Evolutionary conservation across 2,797 vertebrate genomes (phyloP).

Genomic region (Muscicapa striata): DNA sequence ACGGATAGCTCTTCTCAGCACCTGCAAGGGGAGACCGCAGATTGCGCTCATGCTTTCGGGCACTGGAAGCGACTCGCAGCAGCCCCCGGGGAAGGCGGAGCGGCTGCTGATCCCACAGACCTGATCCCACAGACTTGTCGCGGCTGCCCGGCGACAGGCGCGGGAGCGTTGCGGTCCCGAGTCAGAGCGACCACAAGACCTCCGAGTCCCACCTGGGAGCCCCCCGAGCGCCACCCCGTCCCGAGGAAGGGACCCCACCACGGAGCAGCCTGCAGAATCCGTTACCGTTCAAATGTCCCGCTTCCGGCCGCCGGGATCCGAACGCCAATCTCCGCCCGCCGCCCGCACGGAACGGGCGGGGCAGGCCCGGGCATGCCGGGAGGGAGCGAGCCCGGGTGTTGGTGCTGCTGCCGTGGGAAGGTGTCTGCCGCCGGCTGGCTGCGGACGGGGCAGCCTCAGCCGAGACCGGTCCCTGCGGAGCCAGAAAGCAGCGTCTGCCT

Average conservation of each 20-base stretch:
- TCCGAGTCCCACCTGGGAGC: background rate
- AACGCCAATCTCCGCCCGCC: background rate
- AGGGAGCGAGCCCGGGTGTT: fast-evolving
- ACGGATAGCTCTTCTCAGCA: background rate
- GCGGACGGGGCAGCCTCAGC: fast-evolving
- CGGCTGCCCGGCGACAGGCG: background rate
- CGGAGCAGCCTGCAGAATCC: fast-evolving
- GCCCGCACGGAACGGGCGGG: background rate
- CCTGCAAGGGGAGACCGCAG: background rate
- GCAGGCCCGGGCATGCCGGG: fast-evolving
- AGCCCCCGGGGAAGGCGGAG: fast-evolving
- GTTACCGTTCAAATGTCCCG: slow-evolving; percentile 21
- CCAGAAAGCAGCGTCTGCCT: fast-evolving
- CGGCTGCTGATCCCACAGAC: background rate
- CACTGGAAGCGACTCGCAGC: fast-evolving
- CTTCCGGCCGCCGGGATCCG: background rate
- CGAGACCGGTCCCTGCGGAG: fast-evolving
- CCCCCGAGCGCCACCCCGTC: background rate
- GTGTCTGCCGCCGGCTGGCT: fast-evolving
- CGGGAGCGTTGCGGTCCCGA: background rate
- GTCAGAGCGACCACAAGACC: no score
- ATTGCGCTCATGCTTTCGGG: fast-evolving
- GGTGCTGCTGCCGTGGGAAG: fast-evolving
- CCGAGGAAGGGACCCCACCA: fast-evolving
- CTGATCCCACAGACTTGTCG: background rate